A percentile compares a stretch with the other conserved stretches of the same genome.
Evolutionary conservation across 30 jellyfish, hydroid and myxozoan species (phyloP).

Genomic region (Aurelia aurita complex sp. Pacific): DNA sequence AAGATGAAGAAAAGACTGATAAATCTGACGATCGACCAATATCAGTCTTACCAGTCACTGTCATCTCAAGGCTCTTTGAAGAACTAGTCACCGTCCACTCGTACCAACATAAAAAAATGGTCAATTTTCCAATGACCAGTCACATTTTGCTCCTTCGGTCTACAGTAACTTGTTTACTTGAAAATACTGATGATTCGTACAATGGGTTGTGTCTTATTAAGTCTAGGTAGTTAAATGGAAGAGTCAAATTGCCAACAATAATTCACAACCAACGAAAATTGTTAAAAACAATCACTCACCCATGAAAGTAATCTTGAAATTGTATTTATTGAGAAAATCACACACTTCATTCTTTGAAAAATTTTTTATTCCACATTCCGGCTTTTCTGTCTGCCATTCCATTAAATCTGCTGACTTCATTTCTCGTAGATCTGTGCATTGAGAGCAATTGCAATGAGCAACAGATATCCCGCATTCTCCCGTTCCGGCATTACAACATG

Average conservation of each 20-base stretch:
- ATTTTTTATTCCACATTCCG: conserved; percentile 54
- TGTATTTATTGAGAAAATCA: conserved; percentile 40
- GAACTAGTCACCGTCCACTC: too few relatives aligned
- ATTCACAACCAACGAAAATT: background rate
- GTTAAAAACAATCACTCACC: conserved; percentile 56
- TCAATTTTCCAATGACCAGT: too few relatives aligned
- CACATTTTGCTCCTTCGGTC: too few relatives aligned
- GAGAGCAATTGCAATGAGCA: conserved; percentile 65
- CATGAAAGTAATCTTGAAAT: conserved; percentile 50
- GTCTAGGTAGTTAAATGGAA: too few relatives aligned
- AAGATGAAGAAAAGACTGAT: too few relatives aligned
- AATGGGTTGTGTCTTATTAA: too few relatives aligned
- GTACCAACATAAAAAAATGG: too few relatives aligned
- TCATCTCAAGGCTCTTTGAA: too few relatives aligned
- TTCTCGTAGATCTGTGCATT: conserved; percentile 81
- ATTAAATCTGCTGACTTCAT: conserved; percentile 78
- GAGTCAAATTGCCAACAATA: background rate
- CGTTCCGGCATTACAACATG: conserved; percentile 81
- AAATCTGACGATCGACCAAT: too few relatives aligned
- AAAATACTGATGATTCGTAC: too few relatives aligned
- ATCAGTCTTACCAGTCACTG: too few relatives aligned
- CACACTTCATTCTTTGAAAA: conserved; percentile 71
- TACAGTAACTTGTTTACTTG: too few relatives aligned
- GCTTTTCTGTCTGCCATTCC: conserved; percentile 66
- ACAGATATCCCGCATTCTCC: conserved; percentile 82